These are phyloP conservation scores for Sinosuthora webbiana DNA, from an alignment of 2,113 vertebrate genomes.

Conservation along the genomic window DNA sequence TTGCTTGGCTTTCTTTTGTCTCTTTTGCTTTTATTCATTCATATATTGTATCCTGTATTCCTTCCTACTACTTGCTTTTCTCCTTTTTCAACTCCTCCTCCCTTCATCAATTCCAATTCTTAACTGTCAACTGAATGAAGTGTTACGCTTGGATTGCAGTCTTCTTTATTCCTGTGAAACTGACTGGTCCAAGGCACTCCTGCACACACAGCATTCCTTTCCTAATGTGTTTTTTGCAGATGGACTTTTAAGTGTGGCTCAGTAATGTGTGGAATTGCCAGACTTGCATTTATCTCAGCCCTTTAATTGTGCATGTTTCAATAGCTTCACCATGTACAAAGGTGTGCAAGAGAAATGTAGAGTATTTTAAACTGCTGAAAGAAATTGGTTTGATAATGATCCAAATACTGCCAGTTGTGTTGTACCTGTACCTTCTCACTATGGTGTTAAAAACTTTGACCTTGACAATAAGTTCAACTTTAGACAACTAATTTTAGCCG, in stretches of 20 bases:
- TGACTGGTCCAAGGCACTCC: not conserved
- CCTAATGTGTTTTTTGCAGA: not conserved
- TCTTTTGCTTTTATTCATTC: not conserved
- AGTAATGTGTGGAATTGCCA: not conserved
- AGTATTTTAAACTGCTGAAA: not conserved
- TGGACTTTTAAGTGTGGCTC: not conserved
- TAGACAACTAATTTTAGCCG: not conserved
- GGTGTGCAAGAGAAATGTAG: not conserved
- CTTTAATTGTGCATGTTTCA: not conserved
- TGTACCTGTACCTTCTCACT: not conserved
- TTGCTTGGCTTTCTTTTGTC: not conserved
- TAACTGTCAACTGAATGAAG: not conserved
- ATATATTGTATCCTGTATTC: not conserved
- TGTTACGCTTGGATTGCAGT: not conserved
- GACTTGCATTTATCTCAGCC: not conserved
- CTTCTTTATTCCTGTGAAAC: not conserved
- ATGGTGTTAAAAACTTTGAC: not conserved
- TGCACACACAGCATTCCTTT: not conserved
- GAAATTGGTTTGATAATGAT: not conserved
- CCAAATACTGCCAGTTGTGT: not conserved
- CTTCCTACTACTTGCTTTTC: not conserved
- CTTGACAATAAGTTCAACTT: not conserved
- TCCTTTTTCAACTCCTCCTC: not conserved
- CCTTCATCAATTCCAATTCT: not conserved
- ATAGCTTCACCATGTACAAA: not conserved